Conservation (phyloP, 2,888 invertebrate species). For the Sycophila texana region DNA sequence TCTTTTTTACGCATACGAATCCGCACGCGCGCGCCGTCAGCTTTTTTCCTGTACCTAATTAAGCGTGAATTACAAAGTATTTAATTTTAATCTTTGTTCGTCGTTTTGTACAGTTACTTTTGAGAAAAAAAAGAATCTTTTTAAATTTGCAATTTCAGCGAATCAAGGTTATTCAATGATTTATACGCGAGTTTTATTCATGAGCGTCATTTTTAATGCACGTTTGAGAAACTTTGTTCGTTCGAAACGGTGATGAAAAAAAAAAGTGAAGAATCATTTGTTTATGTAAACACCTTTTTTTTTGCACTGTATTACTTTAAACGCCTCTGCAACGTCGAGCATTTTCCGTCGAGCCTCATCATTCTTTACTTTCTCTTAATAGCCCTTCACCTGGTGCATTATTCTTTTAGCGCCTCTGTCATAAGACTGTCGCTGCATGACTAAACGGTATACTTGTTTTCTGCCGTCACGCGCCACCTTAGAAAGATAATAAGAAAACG, state of each 20-base stretch:
- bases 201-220: too few relatives aligned
- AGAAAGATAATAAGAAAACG: too few relatives aligned
- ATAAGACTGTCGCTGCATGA: not conserved
- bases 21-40: not conserved
- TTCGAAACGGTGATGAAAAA: too few relatives aligned
- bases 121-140: too few relatives aligned
- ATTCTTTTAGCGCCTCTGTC: not conserved
- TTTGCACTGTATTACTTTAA: not conserved
- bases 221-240: too few relatives aligned
- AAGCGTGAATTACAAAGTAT: not conserved
- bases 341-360: not conserved
- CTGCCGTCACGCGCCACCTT: too few relatives aligned
- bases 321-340: not conserved
- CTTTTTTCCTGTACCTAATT: conserved; percentile 1
- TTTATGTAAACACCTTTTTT: not conserved
- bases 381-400: not conserved
- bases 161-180: too few relatives aligned
- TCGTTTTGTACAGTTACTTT: too few relatives aligned
- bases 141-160: too few relatives aligned
- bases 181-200: too few relatives aligned
- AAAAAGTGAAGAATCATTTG: not conserved
- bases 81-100: not conserved
- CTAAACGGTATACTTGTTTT: too few relatives aligned
- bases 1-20: conserved; percentile 10
- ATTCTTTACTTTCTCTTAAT: not conserved